These are phyloP conservation scores for Caenorhabditis auriculariae DNA, from an alignment of 2,888 invertebrate species.

Conservation along the genomic window DNA sequence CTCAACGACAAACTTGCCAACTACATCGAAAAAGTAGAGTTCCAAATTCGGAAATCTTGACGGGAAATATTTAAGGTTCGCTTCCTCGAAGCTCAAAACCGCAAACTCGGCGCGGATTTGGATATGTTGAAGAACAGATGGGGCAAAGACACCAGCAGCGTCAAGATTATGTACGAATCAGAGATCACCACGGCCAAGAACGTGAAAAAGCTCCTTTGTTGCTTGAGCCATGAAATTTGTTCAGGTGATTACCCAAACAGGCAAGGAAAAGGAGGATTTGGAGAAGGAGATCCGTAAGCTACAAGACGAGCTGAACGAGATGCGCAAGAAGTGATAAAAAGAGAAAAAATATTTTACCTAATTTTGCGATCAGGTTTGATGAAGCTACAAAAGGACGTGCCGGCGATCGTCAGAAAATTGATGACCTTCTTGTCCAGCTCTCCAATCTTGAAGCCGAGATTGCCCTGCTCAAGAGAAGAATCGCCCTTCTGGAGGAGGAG, in stretches of 20 bases:
- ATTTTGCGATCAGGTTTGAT: conserved; percentile 51
- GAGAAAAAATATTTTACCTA: background rate
- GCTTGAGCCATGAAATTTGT: conserved; percentile 11
- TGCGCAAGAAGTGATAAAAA: conserved; percentile 43
- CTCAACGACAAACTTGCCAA: conserved; percentile 68
- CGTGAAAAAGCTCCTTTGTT: too few relatives aligned
- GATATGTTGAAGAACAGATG: conserved; percentile 56
- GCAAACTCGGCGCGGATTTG: conserved; percentile 62
- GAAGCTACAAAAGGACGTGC: conserved; percentile 56
- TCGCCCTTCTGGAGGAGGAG: conserved; percentile 63
- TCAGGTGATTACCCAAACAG: conserved; percentile 40
- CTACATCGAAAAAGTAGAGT: conserved; percentile 67
- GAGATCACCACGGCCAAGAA: conserved; percentile 50
- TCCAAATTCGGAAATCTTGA: conserved; percentile 1
- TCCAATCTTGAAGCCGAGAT: conserved; percentile 67
- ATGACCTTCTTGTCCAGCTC: conserved; percentile 66
- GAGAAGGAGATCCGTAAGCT: conserved; percentile 45
- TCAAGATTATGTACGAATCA: conserved; percentile 48
- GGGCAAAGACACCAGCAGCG: conserved; percentile 60
- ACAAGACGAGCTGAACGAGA: conserved; percentile 43
- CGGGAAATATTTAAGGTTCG: conserved; percentile 49
- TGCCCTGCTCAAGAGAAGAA: conserved; percentile 62
- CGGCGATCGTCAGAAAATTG: conserved; percentile 65
- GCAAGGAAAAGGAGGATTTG: conserved; percentile 32
- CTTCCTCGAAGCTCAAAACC: conserved; percentile 64